phyloP scores from a whole-genome alignment of 2,888 invertebrate genomes.

The Drosophila paramelanica region DNA sequence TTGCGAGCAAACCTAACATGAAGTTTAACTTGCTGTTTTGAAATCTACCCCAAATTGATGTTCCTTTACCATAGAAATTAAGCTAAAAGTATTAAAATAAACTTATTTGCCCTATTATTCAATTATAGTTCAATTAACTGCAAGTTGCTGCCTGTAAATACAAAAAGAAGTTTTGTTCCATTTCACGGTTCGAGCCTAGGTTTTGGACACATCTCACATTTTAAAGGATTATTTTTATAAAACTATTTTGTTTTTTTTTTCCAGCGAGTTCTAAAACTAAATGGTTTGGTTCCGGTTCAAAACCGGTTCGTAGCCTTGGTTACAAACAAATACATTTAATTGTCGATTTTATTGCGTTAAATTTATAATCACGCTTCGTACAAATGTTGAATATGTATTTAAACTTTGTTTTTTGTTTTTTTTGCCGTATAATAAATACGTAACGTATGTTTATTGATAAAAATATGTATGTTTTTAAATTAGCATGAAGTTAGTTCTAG shows the following conservation, averaged over 20 bases:
- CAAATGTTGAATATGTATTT: slow-evolving; percentile 52
- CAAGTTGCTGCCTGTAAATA: neutral
- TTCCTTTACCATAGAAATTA: slow-evolving; percentile 1
- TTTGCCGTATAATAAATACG: slow-evolving; percentile 68
- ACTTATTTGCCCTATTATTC: neutral
- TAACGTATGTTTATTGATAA: slow-evolving; percentile 63
- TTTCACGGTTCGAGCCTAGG: too few species aligned
- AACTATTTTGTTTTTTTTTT: too few species aligned
- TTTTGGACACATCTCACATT: too few species aligned
- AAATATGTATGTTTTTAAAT: slow-evolving; percentile 46
- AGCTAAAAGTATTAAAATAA: neutral
- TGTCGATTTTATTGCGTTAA: slow-evolving; percentile 52
- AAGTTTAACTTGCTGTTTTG: neutral
- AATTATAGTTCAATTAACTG: too few species aligned
- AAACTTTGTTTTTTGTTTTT: slow-evolving; percentile 9
- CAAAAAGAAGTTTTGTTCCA: too few species aligned
- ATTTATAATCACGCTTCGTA: slow-evolving; percentile 58
- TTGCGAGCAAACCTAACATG: neutral
- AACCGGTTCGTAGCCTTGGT: neutral
- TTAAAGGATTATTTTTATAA: too few species aligned
- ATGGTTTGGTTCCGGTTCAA: too few species aligned
- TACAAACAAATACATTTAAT: slow-evolving; percentile 17
- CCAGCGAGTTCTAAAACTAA: too few species aligned
- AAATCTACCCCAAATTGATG: neutral
- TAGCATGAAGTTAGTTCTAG: slow-evolving; percentile 45